These are phyloP conservation scores for Nymphalis urticae DNA, from an alignment of 2,888 invertebrate genomes.

Conservation along the genomic window DNA sequence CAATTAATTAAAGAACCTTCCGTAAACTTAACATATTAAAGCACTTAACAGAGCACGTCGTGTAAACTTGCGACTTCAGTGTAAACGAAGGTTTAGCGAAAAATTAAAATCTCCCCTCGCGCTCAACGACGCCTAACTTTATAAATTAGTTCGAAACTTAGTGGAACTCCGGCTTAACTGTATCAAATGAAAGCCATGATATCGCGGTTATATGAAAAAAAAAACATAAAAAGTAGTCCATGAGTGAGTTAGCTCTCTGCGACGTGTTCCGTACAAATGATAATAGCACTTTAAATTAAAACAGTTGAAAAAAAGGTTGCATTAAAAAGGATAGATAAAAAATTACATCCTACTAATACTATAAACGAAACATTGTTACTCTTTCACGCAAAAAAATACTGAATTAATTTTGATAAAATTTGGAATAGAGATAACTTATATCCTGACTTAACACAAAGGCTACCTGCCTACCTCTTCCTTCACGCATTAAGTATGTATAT, in stretches of 20 bases:
- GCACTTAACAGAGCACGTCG: constrained; percentile 8
- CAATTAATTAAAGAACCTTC: neutral
- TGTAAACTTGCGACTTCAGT: constrained; percentile 25
- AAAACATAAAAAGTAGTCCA: neutral
- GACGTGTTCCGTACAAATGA: neutral
- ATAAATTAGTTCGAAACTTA: constrained; percentile 28
- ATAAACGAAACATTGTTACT: no score
- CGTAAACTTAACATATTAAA: constrained; percentile 1
- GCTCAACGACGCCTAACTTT: constrained; percentile 25
- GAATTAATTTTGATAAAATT: no score
- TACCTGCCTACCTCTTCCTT: no score
- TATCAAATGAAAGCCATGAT: constrained; percentile 21
- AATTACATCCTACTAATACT: no score
- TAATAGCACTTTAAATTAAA: neutral
- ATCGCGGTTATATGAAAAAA: constrained; percentile 17
- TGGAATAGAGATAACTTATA: no score
- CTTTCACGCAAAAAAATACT: no score
- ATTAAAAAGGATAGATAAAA: no score
- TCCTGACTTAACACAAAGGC: no score
- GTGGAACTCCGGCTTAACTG: constrained; percentile 25
- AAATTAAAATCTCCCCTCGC: constrained; percentile 25
- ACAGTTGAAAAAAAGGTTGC: neutral
- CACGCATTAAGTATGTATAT: no score
- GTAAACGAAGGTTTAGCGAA: constrained; percentile 18
- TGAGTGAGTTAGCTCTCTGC: neutral